Base-by-base conservation (phyloP, 1,140 invertebrate genomes). In the Neodiprion fabricii region DNA sequence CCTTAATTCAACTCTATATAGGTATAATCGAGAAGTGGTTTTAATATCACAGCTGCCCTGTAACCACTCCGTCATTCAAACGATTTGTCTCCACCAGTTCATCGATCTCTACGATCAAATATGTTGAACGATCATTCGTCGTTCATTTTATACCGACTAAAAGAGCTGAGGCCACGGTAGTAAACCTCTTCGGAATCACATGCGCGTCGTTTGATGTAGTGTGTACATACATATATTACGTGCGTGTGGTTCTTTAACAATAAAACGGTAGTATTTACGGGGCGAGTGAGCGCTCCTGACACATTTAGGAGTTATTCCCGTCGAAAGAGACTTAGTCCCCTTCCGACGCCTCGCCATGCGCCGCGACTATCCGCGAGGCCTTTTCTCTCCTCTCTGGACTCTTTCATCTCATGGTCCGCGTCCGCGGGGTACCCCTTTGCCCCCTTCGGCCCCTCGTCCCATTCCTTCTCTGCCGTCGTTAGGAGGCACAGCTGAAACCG, bases 271-370 rank as follows among this genome's bases (percentile, higher is more conserved):
- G 67, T 69, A 69, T 69, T 69, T 69, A 69, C 67, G 67, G 67
- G 67, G 21, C 67, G 67, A 69, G 67, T 69, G 67, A 69, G 40
- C 67, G 67, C 67, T 23, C 12, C 67, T 69, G 67, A 69, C 67
- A 69, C 67, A 69, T 69, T 69, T 69, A 69, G 67, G 40, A 69
- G 67, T 69, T 69, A 69, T 69, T 69, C 67, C 67, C 11, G 40
- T 69, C 67, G 67, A 47, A 69, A 61, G 53, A 17, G 11, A 61
- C n/a, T 17, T 17, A 12, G 53, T 61, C 53, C 53, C n/a, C n/a
- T 61, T 61, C 53, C 53, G n/a, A 69, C 67, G 67, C 40, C 40
- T 12, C 11, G 67, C 67, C 40, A 3, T 40, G 5, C 28, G 21
- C 67, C 67, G 12, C 21, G 5, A 47, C 67, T 69, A 21, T 69